Evolutionary conservation across 1,140 invertebrate genomes (phyloP), one percentile per base, ranked within the genome.

Genomic region (Neodiprion pinetum): DNA sequence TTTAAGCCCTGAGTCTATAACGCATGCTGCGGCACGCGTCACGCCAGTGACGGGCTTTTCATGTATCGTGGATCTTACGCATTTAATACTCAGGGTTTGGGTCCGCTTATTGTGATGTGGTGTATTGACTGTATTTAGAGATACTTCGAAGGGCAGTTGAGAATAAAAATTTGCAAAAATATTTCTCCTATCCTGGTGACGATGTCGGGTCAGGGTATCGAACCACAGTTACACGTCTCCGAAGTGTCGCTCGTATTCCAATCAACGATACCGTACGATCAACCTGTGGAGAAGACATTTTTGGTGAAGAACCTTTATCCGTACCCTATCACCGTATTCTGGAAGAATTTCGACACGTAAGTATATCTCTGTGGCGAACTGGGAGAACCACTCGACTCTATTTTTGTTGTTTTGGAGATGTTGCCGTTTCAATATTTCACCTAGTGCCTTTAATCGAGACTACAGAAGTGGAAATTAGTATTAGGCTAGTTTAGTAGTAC

Each of bases 311-410:
- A 90, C 77, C 17, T 76, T 2, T 80, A 82, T 48, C 14, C 76
- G 21, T 83, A 82, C 72, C 83, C 88, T 0, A 75, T 90, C 0
- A 87, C 90, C 78, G 80, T 87, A 65, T 89, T 80, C 70, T 89
- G 89, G 81, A 76, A 85, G 48, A 87, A 90, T 76, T 83, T 89
- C 47, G 85, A 89, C 75, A 69, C 81, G 88, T 88, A 85, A 81
- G 77, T 76, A n/a, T 47, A 74, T 48, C 14, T 71, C 68, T 28
- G 66, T 66, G 17, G 70, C 47, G 21, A 75, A 50, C 21, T 10
- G 12, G 28, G 5, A 40, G 28, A 40, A 53, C 68, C 72, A 50
- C 21, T 23, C 48, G 50, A 70, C 48, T 17, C 50, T 66, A 47
- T 74, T 75, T 40, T 47, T 72, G 61, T 65, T 67, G 49, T 65